Conservation (phyloP, 92 coral and sea anemone genomes). For the Phenganax subtilis region DNA sequence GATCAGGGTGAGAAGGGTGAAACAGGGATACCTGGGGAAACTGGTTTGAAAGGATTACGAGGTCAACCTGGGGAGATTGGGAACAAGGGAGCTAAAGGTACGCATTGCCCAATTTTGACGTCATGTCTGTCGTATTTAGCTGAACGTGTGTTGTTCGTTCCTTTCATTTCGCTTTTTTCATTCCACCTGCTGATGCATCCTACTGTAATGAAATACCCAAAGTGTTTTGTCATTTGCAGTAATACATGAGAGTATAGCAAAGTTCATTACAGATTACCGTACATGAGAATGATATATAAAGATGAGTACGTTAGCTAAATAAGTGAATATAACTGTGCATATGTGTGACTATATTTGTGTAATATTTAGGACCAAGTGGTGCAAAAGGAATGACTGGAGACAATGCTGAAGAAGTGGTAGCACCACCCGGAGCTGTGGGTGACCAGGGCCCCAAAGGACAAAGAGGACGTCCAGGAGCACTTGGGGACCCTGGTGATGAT, state of each 20-base stretch:
- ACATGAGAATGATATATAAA: no score
- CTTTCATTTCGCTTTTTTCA: no score
- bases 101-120: no score
- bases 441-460: neutral
- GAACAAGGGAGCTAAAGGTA: constrained; percentile 22
- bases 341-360: neutral
- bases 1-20: constrained; percentile 2
- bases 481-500: constrained; percentile 45
- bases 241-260: no score
- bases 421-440: neutral
- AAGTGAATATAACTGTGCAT: no score
- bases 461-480: constrained; percentile 47
- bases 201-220: no score
- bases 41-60: constrained; percentile 44
- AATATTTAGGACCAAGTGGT: neutral
- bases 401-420: neutral
- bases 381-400: constrained; percentile 18
- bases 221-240: no score
- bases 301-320: no score
- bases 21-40: constrained; percentile 38
- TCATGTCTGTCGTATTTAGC: no score
- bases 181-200: no score
- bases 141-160: no score
- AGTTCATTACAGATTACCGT: no score
- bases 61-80: constrained; percentile 52